phyloP scores from a whole-genome alignment of 2,113 vertebrate genomes.

The Ivindomyrus marchei region DNA sequence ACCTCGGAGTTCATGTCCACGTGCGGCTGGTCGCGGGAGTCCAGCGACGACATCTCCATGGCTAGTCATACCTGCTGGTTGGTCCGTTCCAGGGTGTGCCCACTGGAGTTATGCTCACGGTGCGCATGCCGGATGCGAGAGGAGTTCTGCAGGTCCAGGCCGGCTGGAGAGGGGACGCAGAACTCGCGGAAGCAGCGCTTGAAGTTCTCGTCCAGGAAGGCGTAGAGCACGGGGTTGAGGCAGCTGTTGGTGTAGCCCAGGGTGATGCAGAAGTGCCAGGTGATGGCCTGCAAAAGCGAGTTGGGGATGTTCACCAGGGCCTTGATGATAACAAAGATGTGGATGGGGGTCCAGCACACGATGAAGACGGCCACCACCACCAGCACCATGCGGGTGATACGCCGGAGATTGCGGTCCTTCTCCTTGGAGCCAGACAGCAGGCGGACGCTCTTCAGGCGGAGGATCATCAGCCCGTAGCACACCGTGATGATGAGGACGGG shows the following conservation, averaged over 20 bases:
- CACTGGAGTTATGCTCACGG: conserved; percentile 76
- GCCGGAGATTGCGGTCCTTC: conserved; percentile 90
- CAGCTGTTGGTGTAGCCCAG: conserved; percentile 98
- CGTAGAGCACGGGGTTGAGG: conserved; percentile 95
- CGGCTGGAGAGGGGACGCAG: conserved; percentile 82
- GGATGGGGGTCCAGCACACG: conserved; percentile 97
- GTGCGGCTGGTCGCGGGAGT: conserved; percentile 54
- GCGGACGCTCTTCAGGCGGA: conserved; percentile 91
- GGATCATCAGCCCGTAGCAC: conserved; percentile 96
- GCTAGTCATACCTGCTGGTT: conserved; percentile 97
- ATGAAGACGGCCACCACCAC: conserved; percentile 97
- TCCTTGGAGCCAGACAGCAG: conserved; percentile 98
- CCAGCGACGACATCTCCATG: conserved; percentile 77
- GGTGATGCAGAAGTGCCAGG: conserved; percentile 98
- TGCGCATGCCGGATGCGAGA: conserved; percentile 73
- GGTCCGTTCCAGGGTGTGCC: conserved; percentile 81
- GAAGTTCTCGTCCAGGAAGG: conserved; percentile 98
- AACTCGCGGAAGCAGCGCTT: conserved; percentile 98
- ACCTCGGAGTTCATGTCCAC: conserved; percentile 74
- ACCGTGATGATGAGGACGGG: conserved; percentile 94
- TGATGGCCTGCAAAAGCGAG: conserved; percentile 87
- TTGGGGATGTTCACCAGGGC: conserved; percentile 84
- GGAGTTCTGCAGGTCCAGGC: conserved; percentile 85
- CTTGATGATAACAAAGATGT: conserved; percentile 94
- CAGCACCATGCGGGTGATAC: conserved; percentile 97